Evolutionary conservation across 1,140 invertebrate genomes (phyloP), one percentile per base, ranked within the genome.

Genomic region (Cydia pomonella): DNA sequence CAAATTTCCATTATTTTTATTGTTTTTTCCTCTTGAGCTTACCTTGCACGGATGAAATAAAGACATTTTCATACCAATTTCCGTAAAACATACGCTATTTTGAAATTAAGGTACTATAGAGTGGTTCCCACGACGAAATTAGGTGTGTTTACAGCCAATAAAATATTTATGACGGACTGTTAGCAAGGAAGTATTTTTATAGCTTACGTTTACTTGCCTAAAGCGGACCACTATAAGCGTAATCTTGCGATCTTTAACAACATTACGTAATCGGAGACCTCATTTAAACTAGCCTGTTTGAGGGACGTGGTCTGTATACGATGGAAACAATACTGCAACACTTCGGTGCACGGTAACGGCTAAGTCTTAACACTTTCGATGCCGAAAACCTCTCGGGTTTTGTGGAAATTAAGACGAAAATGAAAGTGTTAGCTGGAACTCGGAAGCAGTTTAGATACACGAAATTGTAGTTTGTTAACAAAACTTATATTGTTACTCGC

Each of bases 131-230:
- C 21, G 53, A 23, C 53, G 53, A 23, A 59, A 59, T 59, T 59
- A 59, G 53, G 16, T 59, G 53, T 21, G n/a, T 59, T 59, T 59
- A 59, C 53, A 59, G 9, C 53, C 53, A 59, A 59, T 59, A 59
- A 59, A 59, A 59, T 59, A 59, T 59, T 59, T 59, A 59, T 59
- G 53, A 59, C 53, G 21, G 23, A 59, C 53, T 59, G 53, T 59
- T 59, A 23, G 53, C 53, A 18, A 23, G 18, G n/a, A 41, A 18
- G 16, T 53, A 18, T 53, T 53, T 50, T 18, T 18, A 18, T 53
- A 18, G 53, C 53, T 59, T 59, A 23, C 21, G 10, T 3, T 23
- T 23, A 23, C 18, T 23, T 59, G 21, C 21, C 53, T 59, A 21
- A 23, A 12, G 18, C 2, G 4, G 21, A 23, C 53, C 21, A 59